Conservation (phyloP, 2,888 invertebrate genomes). For the Oscheius sp. region DNA sequence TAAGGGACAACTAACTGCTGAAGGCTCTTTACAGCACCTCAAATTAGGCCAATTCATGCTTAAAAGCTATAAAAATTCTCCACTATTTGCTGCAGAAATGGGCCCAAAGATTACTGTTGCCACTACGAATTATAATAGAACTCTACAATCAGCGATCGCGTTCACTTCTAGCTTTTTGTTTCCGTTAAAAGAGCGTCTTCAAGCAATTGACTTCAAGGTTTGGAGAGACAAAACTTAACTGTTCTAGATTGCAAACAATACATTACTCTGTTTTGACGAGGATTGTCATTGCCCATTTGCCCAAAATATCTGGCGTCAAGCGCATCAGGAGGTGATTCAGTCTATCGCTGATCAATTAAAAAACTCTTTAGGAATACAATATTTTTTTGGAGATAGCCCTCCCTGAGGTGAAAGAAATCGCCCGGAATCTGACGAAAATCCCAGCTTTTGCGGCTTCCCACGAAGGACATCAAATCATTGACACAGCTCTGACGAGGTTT, state of each 20-base stretch:
- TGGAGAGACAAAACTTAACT: neutral
- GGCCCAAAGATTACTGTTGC: neutral
- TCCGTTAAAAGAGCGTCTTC: slow-evolving; percentile 20
- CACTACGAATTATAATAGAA: slow-evolving; percentile 84
- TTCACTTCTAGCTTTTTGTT: slow-evolving; percentile 79
- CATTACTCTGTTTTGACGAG: slow-evolving; percentile 6
- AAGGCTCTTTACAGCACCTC: slow-evolving; percentile 84
- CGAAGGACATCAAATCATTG: neutral
- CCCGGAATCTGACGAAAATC: neutral
- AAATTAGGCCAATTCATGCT: slow-evolving; percentile 80
- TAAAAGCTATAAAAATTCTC: slow-evolving; percentile 68
- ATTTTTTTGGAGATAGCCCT: neutral
- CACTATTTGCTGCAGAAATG: neutral
- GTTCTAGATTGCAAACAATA: slow-evolving; percentile 3
- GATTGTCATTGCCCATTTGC: slow-evolving; percentile 6
- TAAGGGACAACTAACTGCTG: slow-evolving; percentile 79
- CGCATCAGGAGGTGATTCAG: neutral
- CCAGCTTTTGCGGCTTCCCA: neutral
- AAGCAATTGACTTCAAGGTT: slow-evolving; percentile 6
- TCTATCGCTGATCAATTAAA: too few species aligned
- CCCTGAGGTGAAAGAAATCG: neutral
- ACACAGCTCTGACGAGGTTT: slow-evolving; percentile 9
- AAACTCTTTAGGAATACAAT: too few species aligned
- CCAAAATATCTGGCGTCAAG: neutral
- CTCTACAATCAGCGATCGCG: slow-evolving; percentile 88